phyloP scores from a whole-genome alignment of 2,888 invertebrate genomes.

The Acrobeloides nanus region DNA sequence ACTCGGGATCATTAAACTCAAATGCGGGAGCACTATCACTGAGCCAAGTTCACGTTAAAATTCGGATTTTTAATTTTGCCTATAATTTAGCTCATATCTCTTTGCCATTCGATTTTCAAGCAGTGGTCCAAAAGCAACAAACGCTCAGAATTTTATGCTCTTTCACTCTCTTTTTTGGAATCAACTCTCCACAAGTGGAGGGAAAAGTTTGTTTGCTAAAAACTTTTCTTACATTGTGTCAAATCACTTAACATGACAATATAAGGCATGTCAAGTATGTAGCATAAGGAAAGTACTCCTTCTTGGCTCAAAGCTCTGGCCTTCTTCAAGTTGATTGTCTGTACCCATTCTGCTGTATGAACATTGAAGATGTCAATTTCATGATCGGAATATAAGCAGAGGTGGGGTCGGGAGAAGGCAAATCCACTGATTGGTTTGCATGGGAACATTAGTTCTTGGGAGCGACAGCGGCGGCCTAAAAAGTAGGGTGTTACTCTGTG shows the following conservation, averaged over 20 bases:
- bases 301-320: conserved; percentile 42
- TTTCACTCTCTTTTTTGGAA: too few species aligned
- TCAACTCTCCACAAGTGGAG: too few species aligned
- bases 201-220: too few species aligned
- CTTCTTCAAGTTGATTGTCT: conserved; percentile 85
- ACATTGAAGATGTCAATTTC: conserved; percentile 93
- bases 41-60: too few species aligned
- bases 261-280: conserved; percentile 70
- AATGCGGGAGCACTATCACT: too few species aligned
- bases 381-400: conserved; percentile 77
- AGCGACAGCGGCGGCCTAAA: conserved; percentile 73
- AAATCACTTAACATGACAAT: conserved; percentile 74
- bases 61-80: too few species aligned
- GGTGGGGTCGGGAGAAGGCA: conserved; percentile 55
- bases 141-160: too few species aligned
- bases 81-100: too few species aligned
- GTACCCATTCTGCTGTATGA: conserved; percentile 88
- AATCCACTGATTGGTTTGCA: conserved; percentile 64
- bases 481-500: too few species aligned
- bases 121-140: too few species aligned
- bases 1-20: too few species aligned
- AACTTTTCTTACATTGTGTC: conserved; percentile 24
- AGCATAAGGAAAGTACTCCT: conserved; percentile 51
- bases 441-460: conserved; percentile 94
- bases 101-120: too few species aligned